A percentile compares a stretch with the other conserved stretches of the same genome.
phyloP scores from a whole-genome alignment of 2,888 invertebrate species.

The Girardia tigrina region DNA sequence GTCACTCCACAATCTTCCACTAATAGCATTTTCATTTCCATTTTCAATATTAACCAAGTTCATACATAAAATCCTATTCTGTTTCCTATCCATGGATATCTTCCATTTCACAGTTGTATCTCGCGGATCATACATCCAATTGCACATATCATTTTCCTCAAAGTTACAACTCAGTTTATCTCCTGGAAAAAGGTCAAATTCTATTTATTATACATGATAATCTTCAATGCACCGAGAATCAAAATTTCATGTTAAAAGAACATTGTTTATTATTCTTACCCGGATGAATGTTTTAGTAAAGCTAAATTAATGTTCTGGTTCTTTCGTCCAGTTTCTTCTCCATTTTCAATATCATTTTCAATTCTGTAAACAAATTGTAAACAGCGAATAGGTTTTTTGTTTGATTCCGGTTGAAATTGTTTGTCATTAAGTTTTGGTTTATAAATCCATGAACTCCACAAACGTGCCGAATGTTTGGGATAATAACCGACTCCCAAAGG shows the following conservation, averaged over 20 bases:
- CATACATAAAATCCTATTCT: not conserved
- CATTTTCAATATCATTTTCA: not conserved
- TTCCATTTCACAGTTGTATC: conserved; percentile 33
- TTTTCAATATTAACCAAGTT: conserved; percentile 5
- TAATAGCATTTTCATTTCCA: not conserved
- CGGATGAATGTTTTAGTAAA: not conserved
- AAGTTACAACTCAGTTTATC: conserved; percentile 32
- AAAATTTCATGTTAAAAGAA: not conserved
- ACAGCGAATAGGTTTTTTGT: not conserved
- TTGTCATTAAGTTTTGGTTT: not conserved
- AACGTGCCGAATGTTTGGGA: conserved; percentile 23
- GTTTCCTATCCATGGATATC: not conserved
- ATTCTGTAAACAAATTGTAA: conserved; percentile 2
- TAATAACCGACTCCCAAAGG: not conserved
- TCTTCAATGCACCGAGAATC: not conserved
- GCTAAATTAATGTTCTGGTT: not conserved
- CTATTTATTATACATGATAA: not conserved
- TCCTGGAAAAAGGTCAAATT: not conserved
- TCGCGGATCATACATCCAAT: conserved; percentile 31
- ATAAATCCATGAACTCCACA: conserved; percentile 31
- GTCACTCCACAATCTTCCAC: conserved; percentile 23
- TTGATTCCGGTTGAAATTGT: not conserved
- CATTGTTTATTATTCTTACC: not conserved
- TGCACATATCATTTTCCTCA: conserved; percentile 18
- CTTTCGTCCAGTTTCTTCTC: not conserved